phyloP scores from a whole-genome alignment of 1,140 invertebrate species.

The Drosophila pseudoananassae region DNA sequence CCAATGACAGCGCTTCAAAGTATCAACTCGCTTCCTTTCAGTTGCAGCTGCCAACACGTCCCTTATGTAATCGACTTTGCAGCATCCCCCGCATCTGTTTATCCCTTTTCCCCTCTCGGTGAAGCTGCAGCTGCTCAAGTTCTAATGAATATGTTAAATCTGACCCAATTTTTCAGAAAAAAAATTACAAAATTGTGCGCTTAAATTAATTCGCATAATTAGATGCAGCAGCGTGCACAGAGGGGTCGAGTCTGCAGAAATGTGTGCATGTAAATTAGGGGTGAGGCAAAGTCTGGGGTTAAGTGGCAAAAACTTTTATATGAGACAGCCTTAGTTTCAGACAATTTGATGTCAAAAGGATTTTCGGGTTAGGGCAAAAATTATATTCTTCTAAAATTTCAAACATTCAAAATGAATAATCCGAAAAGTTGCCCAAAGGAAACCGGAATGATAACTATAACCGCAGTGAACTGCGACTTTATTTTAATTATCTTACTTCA shows the following conservation, averaged over 20 bases:
- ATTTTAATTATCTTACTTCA: no score
- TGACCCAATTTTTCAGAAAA: slow-evolving; percentile 65
- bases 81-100: slow-evolving; percentile 12
- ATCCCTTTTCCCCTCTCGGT: background rate
- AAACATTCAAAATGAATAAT: background rate
- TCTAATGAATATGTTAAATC: slow-evolving; percentile 82
- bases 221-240: slow-evolving; percentile 48
- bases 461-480: no score
- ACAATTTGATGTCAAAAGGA: slow-evolving; percentile 27
- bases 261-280: slow-evolving; percentile 14
- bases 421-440: background rate
- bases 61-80: slow-evolving; percentile 19
- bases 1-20: slow-evolving; percentile 75
- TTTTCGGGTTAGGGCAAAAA: background rate
- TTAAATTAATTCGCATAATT: slow-evolving; percentile 81
- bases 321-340: slow-evolving; percentile 5
- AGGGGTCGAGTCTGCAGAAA: slow-evolving; percentile 26
- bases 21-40: slow-evolving; percentile 52
- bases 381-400: background rate
- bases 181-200: slow-evolving; percentile 56
- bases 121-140: slow-evolving; percentile 32
- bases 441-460: no score
- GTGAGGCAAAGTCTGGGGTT: slow-evolving; percentile 26
- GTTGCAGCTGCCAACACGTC: slow-evolving; percentile 33
- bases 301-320: slow-evolving; percentile 12